Evolutionary conservation across 2,888 invertebrate species (phyloP).

Genomic region (Oxytorus armatus): DNA sequence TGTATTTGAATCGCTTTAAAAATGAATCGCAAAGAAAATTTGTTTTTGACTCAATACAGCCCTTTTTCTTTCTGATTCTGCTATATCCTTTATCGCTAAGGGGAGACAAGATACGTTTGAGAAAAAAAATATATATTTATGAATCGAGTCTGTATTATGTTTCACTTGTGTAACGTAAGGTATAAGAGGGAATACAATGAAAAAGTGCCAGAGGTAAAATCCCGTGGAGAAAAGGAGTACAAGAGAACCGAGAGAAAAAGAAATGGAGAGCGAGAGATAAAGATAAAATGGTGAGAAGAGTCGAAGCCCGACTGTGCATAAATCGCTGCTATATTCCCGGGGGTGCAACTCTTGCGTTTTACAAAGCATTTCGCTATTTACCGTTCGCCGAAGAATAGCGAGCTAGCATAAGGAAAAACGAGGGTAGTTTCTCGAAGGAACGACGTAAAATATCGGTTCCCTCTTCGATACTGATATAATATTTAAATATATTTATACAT

Average conservation of each 20-base stretch:
- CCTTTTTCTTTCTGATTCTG: neutral
- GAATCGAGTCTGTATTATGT: conserved; percentile 22
- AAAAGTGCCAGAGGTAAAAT: conserved; percentile 31
- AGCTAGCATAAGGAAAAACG: conserved; percentile 18
- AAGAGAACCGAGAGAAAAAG: neutral
- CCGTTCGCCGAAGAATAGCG: conserved; percentile 42
- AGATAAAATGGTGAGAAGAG: conserved; percentile 41
- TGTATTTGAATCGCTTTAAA: too few relatives aligned
- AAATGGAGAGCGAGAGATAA: neutral
- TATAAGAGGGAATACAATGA: conserved; percentile 20
- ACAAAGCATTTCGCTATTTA: conserved; percentile 58
- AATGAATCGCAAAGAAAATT: neutral
- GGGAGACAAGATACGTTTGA: neutral
- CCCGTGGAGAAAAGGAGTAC: conserved; percentile 8
- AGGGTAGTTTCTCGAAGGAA: conserved; percentile 29
- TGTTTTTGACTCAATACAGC: neutral
- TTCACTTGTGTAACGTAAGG: conserved; percentile 9
- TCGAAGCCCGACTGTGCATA: conserved; percentile 51
- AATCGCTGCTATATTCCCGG: conserved; percentile 50
- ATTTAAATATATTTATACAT: neutral
- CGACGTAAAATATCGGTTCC: conserved; percentile 29
- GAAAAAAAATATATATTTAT: conserved; percentile 16
- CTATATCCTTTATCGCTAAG: neutral
- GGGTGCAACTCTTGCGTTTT: conserved; percentile 55
- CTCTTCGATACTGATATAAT: conserved; percentile 11